These are phyloP conservation scores for Melitaea cinxia DNA, from an alignment of 1,140 invertebrate species.

Conservation along the genomic window DNA sequence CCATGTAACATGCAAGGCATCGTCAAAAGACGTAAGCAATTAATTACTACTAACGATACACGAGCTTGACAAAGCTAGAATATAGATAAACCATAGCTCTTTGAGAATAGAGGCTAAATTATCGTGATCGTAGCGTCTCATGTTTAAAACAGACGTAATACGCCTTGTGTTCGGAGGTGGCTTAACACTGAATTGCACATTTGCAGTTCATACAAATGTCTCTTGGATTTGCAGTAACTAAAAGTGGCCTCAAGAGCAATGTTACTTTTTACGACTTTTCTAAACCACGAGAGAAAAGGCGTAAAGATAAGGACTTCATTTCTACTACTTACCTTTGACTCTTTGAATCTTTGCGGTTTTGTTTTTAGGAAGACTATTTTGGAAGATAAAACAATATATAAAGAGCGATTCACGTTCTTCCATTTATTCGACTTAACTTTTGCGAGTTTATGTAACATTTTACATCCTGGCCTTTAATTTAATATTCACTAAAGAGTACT, in stretches of 20 bases:
- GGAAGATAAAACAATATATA: slow-evolving; percentile 7
- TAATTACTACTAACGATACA: slow-evolving; percentile 21
- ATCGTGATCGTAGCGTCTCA: slow-evolving; percentile 3
- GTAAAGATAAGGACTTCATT: slow-evolving; percentile 33
- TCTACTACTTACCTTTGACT: slow-evolving; percentile 31
- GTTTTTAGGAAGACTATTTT: slow-evolving; percentile 16
- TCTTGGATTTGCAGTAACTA: slow-evolving; percentile 35
- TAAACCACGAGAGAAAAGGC: slow-evolving; percentile 20
- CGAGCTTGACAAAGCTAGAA: not conserved
- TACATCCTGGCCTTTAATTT: too few relatives aligned
- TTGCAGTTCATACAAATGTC: slow-evolving; percentile 37
- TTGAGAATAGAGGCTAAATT: slow-evolving; percentile 6
- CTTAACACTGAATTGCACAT: slow-evolving; percentile 31
- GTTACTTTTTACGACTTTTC: slow-evolving; percentile 36
- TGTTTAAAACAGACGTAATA: slow-evolving; percentile 20
- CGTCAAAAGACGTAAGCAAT: slow-evolving; percentile 13
- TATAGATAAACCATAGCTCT: not conserved
- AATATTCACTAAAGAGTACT: too few relatives aligned
- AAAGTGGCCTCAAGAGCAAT: slow-evolving; percentile 32
- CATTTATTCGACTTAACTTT: not conserved
- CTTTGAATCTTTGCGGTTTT: slow-evolving; percentile 17
- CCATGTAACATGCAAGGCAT: too few relatives aligned
- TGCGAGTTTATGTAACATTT: not conserved
- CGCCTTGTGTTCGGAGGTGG: slow-evolving; percentile 20
- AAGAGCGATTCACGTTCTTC: not conserved